phyloP scores from a whole-genome alignment of 2,113 vertebrate genomes.

The Neoarius graeffei region DNA sequence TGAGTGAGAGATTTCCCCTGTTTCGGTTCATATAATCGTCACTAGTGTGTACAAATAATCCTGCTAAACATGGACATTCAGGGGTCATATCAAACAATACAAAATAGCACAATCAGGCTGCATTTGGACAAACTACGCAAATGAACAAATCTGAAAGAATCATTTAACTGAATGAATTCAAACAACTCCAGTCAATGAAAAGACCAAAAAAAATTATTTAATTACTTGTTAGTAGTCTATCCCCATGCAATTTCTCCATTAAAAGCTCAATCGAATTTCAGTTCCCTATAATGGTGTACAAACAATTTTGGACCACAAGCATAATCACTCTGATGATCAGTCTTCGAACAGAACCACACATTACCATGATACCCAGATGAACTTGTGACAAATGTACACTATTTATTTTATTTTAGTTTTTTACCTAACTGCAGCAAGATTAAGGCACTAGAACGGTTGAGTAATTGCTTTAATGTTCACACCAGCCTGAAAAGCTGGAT shows the following conservation, averaged over 20 bases:
- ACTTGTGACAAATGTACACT: background rate
- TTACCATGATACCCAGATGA: background rate
- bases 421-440: background rate
- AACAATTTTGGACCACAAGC: slow-evolving; percentile 13
- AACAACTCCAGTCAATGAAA: background rate
- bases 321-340: background rate
- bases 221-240: background rate
- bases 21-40: too few species aligned
- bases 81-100: too few species aligned
- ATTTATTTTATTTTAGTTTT: background rate
- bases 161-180: background rate
- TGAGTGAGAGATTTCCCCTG: too few species aligned
- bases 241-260: background rate
- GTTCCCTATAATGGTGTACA: background rate
- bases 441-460: too few species aligned
- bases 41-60: too few species aligned
- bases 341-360: background rate
- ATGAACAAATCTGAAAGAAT: background rate
- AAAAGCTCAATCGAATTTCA: background rate
- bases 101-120: too few species aligned
- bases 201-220: background rate
- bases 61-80: too few species aligned
- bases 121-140: too few species aligned
- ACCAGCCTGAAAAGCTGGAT: slow-evolving; percentile 2
- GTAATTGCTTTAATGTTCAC: background rate